Evolutionary conservation across 2,113 vertebrate species (phyloP).

Genomic region (Ochotona curzoniae): DNA sequence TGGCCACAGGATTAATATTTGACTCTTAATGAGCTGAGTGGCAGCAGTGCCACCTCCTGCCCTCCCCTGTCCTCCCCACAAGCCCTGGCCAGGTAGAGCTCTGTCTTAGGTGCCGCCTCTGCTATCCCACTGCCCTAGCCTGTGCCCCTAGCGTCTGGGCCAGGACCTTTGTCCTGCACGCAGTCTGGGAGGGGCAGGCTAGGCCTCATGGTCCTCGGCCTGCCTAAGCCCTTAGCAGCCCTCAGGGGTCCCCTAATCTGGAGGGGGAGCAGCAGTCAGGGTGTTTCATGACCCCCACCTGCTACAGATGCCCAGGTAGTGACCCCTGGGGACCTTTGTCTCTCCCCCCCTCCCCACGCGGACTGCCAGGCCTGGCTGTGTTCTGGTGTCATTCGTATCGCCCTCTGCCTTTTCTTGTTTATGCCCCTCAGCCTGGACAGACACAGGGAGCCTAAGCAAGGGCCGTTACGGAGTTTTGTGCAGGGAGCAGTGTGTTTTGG

Average conservation of each 20-base stretch:
- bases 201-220: too few species aligned
- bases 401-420: not conserved
- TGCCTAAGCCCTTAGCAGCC: too few species aligned
- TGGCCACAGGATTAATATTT: not conserved
- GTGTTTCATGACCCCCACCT: too few species aligned
- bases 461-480: not conserved
- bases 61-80: fast-evolving
- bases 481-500: not conserved
- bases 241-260: too few species aligned
- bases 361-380: not conserved
- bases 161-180: too few species aligned
- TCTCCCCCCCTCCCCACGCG: too few species aligned
- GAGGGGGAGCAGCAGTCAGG: too few species aligned
- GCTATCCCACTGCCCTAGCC: not conserved
- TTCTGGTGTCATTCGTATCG: not conserved
- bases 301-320: not conserved
- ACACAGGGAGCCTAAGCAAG: not conserved
- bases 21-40: not conserved
- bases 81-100: not conserved
- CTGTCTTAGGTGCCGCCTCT: too few species aligned
- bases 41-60: fast-evolving
- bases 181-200: too few species aligned
- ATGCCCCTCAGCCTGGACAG: not conserved
- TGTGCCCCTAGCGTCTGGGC: too few species aligned
- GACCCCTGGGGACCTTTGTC: too few species aligned